phyloP scores from a whole-genome alignment of 2,113 vertebrate genomes.

The Phalacrocorax aristotelis region DNA sequence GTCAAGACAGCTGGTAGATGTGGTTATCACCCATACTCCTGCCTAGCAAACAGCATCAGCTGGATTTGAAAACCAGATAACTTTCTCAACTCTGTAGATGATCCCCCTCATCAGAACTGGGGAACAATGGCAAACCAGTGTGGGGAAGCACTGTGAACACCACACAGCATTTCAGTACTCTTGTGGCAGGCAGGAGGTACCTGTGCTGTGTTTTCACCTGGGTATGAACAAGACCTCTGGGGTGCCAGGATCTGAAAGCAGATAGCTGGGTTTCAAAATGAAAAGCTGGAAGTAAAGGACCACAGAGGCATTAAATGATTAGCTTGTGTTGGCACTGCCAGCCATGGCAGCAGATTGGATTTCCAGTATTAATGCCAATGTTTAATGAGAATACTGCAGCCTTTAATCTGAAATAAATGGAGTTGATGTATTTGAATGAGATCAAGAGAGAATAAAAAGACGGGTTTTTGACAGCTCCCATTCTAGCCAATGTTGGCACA shows the following conservation, averaged over 20 bases:
- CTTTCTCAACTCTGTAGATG: accelerated
- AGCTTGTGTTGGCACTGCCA: neutral
- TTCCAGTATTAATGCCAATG: constrained; percentile 23
- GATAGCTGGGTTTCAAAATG: neutral
- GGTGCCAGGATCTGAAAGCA: neutral
- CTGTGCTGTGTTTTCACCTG: neutral
- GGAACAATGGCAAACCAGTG: neutral
- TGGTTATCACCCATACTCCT: neutral
- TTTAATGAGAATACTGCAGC: neutral
- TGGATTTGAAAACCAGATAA: neutral
- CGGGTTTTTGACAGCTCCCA: neutral
- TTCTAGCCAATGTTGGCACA: neutral
- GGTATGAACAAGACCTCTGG: neutral
- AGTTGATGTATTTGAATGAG: neutral
- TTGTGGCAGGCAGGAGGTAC: neutral
- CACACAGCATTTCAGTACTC: neutral
- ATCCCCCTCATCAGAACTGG: neutral
- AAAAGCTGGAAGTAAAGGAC: neutral
- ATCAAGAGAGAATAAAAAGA: constrained; percentile 1
- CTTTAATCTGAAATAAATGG: constrained; percentile 24
- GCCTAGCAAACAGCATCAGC: neutral
- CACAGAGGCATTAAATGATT: neutral
- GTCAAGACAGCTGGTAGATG: neutral
- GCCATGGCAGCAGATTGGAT: neutral
- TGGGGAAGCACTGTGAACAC: accelerated